phyloP scores from a whole-genome alignment of 2,888 invertebrate genomes.

The Tetanocera ferruginea region DNA sequence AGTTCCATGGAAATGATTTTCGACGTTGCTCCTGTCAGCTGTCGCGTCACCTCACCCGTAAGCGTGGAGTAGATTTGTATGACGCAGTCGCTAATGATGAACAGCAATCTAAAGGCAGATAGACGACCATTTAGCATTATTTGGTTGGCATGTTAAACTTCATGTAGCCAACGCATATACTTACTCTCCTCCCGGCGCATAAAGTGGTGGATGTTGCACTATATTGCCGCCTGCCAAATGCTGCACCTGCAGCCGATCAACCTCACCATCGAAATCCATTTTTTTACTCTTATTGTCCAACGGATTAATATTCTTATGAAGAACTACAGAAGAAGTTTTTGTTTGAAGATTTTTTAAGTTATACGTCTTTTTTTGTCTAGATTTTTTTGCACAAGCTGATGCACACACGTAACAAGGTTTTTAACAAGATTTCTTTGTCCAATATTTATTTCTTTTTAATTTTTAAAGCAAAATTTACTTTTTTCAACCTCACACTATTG shows the following conservation, averaged over 20 bases:
- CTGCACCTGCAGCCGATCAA: constrained; percentile 71
- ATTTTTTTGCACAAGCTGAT: not conserved
- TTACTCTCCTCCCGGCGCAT: constrained; percentile 76
- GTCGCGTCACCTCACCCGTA: constrained; percentile 76
- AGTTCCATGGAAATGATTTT: constrained; percentile 72
- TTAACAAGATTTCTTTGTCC: not conserved
- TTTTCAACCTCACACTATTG: not conserved
- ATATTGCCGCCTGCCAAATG: constrained; percentile 77
- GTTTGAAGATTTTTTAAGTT: not conserved
- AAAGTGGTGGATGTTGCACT: constrained; percentile 74
- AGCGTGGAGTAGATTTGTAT: constrained; percentile 76
- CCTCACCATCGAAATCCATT: constrained; percentile 60
- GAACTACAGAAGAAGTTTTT: not conserved
- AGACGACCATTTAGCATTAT: not conserved
- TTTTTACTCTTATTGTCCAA: not conserved
- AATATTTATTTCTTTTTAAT: not conserved
- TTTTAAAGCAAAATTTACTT: not conserved
- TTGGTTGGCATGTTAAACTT: not conserved
- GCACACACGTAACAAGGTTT: not conserved
- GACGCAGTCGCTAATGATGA: constrained; percentile 74
- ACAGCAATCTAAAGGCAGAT: constrained; percentile 72
- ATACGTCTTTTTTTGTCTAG: not conserved
- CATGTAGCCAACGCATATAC: constrained; percentile 55
- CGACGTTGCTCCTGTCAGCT: constrained; percentile 72
- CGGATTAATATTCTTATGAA: not conserved